These are phyloP conservation scores for Planiliza haematocheilus DNA, from an alignment of 2,113 vertebrate genomes.

Conservation along the genomic window DNA sequence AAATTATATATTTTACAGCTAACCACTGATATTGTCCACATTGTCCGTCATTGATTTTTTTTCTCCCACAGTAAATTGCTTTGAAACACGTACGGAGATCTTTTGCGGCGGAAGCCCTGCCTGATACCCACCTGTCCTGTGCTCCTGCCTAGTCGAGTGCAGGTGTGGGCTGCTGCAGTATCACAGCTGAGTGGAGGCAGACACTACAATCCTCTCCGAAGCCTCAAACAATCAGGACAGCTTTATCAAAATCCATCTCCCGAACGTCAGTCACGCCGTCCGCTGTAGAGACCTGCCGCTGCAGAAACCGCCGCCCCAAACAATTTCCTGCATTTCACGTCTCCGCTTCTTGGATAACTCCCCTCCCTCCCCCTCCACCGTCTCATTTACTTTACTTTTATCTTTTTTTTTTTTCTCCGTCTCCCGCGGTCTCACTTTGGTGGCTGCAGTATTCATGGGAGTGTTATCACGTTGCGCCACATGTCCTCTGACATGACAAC, in stretches of 20 bases:
- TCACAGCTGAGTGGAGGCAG: slow-evolving; percentile 11
- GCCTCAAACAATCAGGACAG: slow-evolving; percentile 35
- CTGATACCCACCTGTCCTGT: slow-evolving; percentile 37
- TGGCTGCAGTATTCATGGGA: slow-evolving; percentile 1
- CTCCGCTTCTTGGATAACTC: not conserved
- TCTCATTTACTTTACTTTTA: slow-evolving; percentile 12
- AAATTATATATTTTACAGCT: too few relatives aligned
- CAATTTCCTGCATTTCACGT: slow-evolving; percentile 19
- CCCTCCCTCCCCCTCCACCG: not conserved
- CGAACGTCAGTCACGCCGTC: slow-evolving; percentile 34
- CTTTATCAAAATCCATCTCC: slow-evolving; percentile 52
- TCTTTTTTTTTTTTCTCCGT: slow-evolving; percentile 3
- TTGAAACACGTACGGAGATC: not conserved
- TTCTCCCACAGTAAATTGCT: too few relatives aligned
- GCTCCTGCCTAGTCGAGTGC: slow-evolving; percentile 28
- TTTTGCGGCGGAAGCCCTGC: slow-evolving; percentile 31
- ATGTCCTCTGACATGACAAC: slow-evolving; percentile 19
- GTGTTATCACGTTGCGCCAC: slow-evolving; percentile 22
- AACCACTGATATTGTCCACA: too few relatives aligned
- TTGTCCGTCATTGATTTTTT: too few relatives aligned
- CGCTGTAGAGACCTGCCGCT: slow-evolving; percentile 28
- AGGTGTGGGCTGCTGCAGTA: slow-evolving; percentile 42
- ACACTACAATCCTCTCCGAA: slow-evolving; percentile 6
- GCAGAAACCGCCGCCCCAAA: slow-evolving; percentile 15
- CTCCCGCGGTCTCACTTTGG: not conserved